Base-by-base conservation (phyloP, 2,113 vertebrate species). In the Chascanopsetta lugubris region DNA sequence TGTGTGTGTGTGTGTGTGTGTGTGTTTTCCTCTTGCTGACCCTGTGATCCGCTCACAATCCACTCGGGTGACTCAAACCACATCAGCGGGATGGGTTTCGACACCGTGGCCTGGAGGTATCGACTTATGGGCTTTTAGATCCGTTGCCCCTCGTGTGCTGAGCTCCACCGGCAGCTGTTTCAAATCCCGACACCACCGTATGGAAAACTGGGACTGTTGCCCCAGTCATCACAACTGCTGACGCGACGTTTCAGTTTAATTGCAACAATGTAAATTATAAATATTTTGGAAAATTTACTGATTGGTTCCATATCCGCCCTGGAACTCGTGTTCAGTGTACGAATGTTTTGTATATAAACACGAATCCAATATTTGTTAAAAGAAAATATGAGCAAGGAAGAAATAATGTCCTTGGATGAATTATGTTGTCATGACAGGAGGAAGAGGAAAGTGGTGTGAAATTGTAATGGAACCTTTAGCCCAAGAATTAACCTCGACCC, bases 71-170 rank as follows among this genome's bases (percentile, higher is more conserved):
- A 10, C 66, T 77, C 57, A 75, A n/a, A 66, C 38, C 51, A 26
- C 58, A 11, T 6, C 20, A 43, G 62, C 27, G 5, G 18, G 51
- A 55, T 61, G 54, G 65, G 63, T 80, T 83, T 56, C 79, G 86
- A 80, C 71, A 80, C n/a, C n/a, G n/a, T 75, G 46, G 27, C 76
- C 80, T 32, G 63, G 29, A 79, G 81, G 70, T 81, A 77, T 72
- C 56, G 77, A 85, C 72, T 57, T 50, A 34, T 48, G 57, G n/a
- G 79, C 71, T 85, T 77, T 84, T 65, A 83, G 77, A 71, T 79
- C 72, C 0, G 20, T 82, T 78, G 79, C 82, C 65, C 51, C 22
- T 54, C 49, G 12, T 26, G 22, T 26, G 25, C 63, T 53, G 69
- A 74, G 60, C 54, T 60, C 38, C 50, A 34, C 55, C 29, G 6